A percentile compares a stretch with the other conserved stretches of the same genome.
Evolutionary conservation across 2,113 vertebrate species (phyloP).

Genomic region (Ciconia stormi): DNA sequence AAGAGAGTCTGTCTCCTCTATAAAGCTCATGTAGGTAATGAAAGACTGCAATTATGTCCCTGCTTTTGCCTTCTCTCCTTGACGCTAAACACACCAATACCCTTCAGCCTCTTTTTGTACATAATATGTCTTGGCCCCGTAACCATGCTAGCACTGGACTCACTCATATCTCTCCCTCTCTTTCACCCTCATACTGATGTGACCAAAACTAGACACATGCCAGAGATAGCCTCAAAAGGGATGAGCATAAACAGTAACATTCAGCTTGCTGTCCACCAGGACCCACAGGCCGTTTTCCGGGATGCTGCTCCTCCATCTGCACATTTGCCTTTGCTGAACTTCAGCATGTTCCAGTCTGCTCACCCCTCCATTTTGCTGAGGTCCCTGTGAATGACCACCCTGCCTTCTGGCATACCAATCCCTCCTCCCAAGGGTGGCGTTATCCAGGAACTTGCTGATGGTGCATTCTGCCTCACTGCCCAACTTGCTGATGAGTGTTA

Average conservation of each 20-base stretch:
- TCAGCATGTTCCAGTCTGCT: not conserved
- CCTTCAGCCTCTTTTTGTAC: not conserved
- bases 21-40: not conserved
- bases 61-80: not conserved
- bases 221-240: not conserved
- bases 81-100: not conserved
- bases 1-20: not conserved
- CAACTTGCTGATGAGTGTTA: not conserved
- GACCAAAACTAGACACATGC: not conserved
- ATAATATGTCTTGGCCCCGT: rapidly evolving
- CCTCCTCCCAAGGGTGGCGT: not conserved
- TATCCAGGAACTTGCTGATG: not conserved
- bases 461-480: not conserved
- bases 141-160: not conserved
- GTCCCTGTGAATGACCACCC: not conserved
- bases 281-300: rapidly evolving
- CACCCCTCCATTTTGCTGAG: not conserved
- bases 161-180: not conserved
- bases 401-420: not conserved
- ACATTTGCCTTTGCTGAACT: not conserved
- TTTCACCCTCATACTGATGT: not conserved
- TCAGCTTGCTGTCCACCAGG: not conserved
- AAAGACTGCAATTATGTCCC: not conserved
- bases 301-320: not conserved
- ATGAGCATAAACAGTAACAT: not conserved